phyloP scores from a whole-genome alignment of 2,888 invertebrate genomes.

The Poecilus cupreus region DNA sequence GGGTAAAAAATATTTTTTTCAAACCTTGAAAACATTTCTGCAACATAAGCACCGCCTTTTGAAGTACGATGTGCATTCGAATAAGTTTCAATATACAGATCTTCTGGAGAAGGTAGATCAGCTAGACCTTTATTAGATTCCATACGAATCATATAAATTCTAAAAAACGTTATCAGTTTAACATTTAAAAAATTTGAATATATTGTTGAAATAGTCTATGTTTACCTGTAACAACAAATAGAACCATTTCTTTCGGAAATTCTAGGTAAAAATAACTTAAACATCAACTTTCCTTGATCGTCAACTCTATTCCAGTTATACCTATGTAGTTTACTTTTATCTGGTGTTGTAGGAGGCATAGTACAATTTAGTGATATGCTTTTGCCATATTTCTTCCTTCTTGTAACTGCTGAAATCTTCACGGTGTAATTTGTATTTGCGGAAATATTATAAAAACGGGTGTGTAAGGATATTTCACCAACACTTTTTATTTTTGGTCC shows the following conservation, averaged over 20 bases:
- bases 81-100: constrained; percentile 83
- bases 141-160: constrained; percentile 86
- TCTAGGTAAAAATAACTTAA: constrained; percentile 84
- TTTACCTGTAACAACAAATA: constrained; percentile 86
- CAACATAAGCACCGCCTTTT: constrained; percentile 87
- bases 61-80: constrained; percentile 82
- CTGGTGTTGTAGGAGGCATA: constrained; percentile 84
- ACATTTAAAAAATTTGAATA: constrained; percentile 36
- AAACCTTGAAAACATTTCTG: constrained; percentile 88
- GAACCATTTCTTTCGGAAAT: constrained; percentile 90
- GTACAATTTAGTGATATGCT: constrained; percentile 79
- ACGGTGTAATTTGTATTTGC: constrained; percentile 91
- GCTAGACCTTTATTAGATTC: constrained; percentile 78
- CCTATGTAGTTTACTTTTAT: constrained; percentile 77
- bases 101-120: constrained; percentile 81
- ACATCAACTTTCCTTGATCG: constrained; percentile 81
- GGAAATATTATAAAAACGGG: constrained; percentile 81
- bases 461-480: constrained; percentile 73
- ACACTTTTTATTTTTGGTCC: constrained; percentile 78
- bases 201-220: not conserved
- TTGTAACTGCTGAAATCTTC: constrained; percentile 84
- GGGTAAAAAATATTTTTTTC: no score
- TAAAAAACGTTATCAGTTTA: constrained; percentile 66
- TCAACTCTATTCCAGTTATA: constrained; percentile 79
- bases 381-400: constrained; percentile 83